phyloP scores from a whole-genome alignment of 2,113 vertebrate species.

The Dipodomys stephensi region DNA sequence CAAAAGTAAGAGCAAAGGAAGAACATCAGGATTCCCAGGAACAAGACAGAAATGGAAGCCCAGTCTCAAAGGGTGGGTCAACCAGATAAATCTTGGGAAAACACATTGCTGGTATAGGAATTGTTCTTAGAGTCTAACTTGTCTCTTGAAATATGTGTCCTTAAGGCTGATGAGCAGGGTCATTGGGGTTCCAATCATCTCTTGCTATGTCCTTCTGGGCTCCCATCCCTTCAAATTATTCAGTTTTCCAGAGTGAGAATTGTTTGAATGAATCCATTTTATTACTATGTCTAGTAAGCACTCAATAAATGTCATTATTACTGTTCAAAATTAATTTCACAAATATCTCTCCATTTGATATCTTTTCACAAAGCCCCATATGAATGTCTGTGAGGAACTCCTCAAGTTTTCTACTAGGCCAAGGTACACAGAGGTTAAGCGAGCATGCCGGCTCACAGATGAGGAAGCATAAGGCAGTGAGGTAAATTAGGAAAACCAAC shows the following conservation, averaged over 20 bases:
- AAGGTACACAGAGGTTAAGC: neutral
- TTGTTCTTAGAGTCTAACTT: neutral
- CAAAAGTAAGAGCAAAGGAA: neutral
- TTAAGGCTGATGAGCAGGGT: neutral
- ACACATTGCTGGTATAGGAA: neutral
- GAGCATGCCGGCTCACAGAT: too few relatives aligned
- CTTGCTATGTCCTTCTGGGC: neutral
- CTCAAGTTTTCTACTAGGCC: neutral
- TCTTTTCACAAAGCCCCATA: neutral
- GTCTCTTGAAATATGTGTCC: neutral
- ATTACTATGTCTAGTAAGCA: neutral
- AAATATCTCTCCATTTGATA: neutral
- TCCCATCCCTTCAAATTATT: neutral
- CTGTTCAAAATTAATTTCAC: neutral
- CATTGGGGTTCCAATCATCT: neutral
- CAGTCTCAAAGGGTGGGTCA: neutral
- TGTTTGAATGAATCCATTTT: neutral
- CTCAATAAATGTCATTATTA: neutral
- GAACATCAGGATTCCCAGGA: neutral
- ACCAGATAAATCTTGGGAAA: neutral
- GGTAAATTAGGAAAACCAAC: accelerated
- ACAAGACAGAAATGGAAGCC: neutral
- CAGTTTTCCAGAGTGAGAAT: neutral
- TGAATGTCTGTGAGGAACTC: neutral
- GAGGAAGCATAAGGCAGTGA: neutral